Evolutionary conservation across 2,797 vertebrate genomes (phyloP).

Genomic region (Pseudopleuronectes americanus): DNA sequence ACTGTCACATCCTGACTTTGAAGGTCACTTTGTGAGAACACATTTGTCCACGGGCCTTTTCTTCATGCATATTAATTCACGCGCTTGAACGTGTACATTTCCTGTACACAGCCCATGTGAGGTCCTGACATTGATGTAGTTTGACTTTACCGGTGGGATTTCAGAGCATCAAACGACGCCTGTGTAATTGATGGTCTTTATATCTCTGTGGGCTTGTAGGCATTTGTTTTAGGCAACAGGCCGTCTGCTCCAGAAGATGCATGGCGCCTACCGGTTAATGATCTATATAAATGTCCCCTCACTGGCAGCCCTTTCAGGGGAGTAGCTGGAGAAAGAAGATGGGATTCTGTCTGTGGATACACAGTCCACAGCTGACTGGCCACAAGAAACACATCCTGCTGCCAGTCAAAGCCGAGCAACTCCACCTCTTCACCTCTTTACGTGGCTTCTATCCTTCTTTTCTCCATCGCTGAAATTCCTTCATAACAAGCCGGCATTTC

Average conservation of each 20-base stretch:
- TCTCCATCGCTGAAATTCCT: background rate
- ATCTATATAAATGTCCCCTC: conserved; percentile 66
- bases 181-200: conserved; percentile 55
- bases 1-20: conserved; percentile 12
- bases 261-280: conserved; percentile 62
- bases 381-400: conserved; percentile 11
- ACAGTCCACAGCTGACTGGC: background rate
- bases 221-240: conserved; percentile 66
- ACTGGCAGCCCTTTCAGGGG: conserved; percentile 31
- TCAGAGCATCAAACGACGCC: conserved; percentile 43
- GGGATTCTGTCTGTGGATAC: conserved; percentile 5
- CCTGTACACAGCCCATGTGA: conserved; percentile 14
- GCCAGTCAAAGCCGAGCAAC: conserved; percentile 22
- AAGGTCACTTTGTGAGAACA: conserved; percentile 41
- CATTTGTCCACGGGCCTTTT: background rate
- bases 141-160: conserved; percentile 35
- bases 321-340: conserved; percentile 24
- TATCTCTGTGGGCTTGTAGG: conserved; percentile 57
- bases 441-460: background rate
- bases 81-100: conserved; percentile 29
- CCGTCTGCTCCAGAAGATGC: conserved; percentile 63
- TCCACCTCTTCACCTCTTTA: background rate
- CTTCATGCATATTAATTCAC: conserved; percentile 21
- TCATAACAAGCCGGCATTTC: conserved; percentile 7
- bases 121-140: conserved; percentile 32